Evolutionary conservation across 1,140 invertebrate species (phyloP).

Genomic region (Drosophila micromelanica): DNA sequence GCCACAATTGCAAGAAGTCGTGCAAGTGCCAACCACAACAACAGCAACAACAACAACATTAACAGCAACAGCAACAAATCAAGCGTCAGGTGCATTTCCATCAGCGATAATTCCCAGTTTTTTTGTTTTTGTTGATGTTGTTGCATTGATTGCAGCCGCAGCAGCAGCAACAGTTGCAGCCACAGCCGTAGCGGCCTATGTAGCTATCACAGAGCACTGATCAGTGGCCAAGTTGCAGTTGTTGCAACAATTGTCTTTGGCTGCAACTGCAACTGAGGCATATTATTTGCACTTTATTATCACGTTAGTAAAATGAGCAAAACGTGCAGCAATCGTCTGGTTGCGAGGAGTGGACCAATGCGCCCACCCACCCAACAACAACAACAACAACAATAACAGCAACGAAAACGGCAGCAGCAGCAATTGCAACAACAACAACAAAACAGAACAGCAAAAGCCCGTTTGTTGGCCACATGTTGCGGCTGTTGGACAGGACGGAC

Average conservation of each 20-base stretch:
- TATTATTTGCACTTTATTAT: slow-evolving; percentile 85
- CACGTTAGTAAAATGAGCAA: slow-evolving; percentile 83
- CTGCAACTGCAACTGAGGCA: slow-evolving; percentile 58
- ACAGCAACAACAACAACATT: slow-evolving; percentile 11
- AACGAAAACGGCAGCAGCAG: slow-evolving; percentile 1
- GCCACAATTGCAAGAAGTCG: slow-evolving; percentile 57
- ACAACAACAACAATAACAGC: neutral
- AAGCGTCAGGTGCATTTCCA: slow-evolving; percentile 84
- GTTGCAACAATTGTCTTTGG: slow-evolving; percentile 63
- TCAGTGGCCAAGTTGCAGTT: slow-evolving; percentile 29
- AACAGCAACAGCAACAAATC: slow-evolving; percentile 63
- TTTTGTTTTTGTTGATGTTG: slow-evolving; percentile 9
- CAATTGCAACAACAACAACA: neutral
- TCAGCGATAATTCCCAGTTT: slow-evolving; percentile 79
- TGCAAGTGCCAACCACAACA: slow-evolving; percentile 62
- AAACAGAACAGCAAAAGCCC: slow-evolving; percentile 2
- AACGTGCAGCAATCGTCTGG: slow-evolving; percentile 68
- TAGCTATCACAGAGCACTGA: slow-evolving; percentile 55
- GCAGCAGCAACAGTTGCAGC: neutral
- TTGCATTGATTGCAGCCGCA: slow-evolving; percentile 64
- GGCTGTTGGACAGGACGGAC: neutral
- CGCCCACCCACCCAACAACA: slow-evolving; percentile 45
- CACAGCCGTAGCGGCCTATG: slow-evolving; percentile 6
- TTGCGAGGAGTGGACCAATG: slow-evolving; percentile 29
- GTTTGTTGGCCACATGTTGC: slow-evolving; percentile 43